Evolutionary conservation across 2,888 invertebrate genomes (phyloP).

Genomic region (Phengaris alcon): DNA sequence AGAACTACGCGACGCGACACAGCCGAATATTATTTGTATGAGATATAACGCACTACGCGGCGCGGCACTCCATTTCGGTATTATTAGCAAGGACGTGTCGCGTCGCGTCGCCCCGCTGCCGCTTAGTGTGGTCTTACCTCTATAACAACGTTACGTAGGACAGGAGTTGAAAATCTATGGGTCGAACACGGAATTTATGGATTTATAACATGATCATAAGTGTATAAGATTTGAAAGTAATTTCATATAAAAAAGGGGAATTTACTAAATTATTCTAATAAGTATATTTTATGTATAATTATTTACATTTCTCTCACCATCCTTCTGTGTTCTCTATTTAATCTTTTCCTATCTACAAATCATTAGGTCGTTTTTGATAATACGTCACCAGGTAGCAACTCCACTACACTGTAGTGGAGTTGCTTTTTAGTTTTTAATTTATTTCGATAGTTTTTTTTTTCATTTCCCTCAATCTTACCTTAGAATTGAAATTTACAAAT

Average conservation of each 20-base stretch:
- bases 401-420: no score
- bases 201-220: constrained; percentile 46
- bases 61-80: no score
- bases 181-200: constrained; percentile 47
- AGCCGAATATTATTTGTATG: no score
- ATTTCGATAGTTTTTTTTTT: neutral
- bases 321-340: constrained; percentile 42
- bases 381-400: neutral
- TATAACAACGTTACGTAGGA: no score
- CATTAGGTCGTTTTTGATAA: neutral
- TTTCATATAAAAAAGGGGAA: constrained; percentile 47
- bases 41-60: no score
- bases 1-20: no score
- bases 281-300: constrained; percentile 48
- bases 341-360: constrained; percentile 31
- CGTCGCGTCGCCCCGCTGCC: no score
- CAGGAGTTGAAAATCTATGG: no score
- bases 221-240: constrained; percentile 52
- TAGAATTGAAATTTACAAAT: constrained; percentile 8
- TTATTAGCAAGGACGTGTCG: no score
- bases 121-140: no score
- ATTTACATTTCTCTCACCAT: constrained; percentile 48
- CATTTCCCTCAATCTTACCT: neutral
- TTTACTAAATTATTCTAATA: constrained; percentile 40
- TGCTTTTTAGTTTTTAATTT: neutral